phyloP scores from a whole-genome alignment of 2,113 vertebrate species.

The Pteropus alecto region DNA sequence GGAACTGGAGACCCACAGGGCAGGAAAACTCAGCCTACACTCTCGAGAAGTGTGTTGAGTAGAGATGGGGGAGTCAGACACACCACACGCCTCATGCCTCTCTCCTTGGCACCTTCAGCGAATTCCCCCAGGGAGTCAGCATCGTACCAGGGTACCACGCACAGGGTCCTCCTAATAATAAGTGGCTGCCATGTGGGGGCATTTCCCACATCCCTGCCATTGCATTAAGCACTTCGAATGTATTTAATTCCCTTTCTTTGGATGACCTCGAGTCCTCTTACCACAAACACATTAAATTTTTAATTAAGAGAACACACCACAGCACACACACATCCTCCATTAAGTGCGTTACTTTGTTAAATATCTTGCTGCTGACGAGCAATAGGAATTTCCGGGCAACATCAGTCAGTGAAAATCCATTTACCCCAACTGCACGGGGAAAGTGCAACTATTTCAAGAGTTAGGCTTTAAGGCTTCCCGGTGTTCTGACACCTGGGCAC shows the following conservation, averaged over 20 bases:
- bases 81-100: fast-evolving
- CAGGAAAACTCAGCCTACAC: not conserved
- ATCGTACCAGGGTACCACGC: fast-evolving
- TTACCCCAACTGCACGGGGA: not conserved
- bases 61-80: not conserved
- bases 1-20: not conserved
- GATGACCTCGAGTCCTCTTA: not conserved
- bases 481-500: too few relatives aligned
- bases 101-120: fast-evolving
- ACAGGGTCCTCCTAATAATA: not conserved
- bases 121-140: not conserved
- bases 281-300: slow-evolving; percentile 49
- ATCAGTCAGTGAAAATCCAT: not conserved
- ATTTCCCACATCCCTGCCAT: not conserved
- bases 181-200: not conserved
- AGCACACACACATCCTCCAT: not conserved
- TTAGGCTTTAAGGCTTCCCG: not conserved
- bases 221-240: not conserved
- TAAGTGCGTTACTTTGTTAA: slow-evolving; percentile 38
- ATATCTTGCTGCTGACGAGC: not conserved
- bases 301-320: slow-evolving; percentile 33
- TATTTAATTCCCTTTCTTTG: slow-evolving; percentile 8
- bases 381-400: not conserved
- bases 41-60: not conserved
- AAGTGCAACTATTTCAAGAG: not conserved